phyloP scores from a whole-genome alignment of 2,888 invertebrate genomes.

The Diadegma fenestrale region DNA sequence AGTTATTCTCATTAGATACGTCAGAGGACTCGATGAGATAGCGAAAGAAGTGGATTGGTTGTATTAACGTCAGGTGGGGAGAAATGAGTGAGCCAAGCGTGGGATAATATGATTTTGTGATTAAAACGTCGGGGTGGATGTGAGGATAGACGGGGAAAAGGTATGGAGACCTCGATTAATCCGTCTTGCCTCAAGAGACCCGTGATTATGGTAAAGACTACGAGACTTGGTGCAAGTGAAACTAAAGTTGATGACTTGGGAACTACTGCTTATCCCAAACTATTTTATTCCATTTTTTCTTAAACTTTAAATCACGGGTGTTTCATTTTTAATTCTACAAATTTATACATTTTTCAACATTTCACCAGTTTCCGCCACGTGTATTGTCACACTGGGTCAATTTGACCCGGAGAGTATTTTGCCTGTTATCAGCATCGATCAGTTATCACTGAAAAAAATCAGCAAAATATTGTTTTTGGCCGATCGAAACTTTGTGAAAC shows the following conservation, averaged over 20 bases:
- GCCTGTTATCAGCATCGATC: too few species aligned
- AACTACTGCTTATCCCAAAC: conserved; percentile 32
- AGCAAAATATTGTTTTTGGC: too few species aligned
- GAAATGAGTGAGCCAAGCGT: conserved; percentile 60
- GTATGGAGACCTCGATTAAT: conserved; percentile 59
- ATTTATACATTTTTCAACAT: not conserved
- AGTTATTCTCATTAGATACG: conserved; percentile 68
- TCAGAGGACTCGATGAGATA: conserved; percentile 62
- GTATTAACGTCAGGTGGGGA: conserved; percentile 22
- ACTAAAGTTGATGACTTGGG: conserved; percentile 19
- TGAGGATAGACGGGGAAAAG: conserved; percentile 44
- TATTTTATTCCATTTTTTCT: not conserved
- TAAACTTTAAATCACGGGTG: not conserved
- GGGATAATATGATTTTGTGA: conserved; percentile 68
- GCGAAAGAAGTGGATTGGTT: conserved; percentile 48
- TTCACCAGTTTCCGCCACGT: not conserved
- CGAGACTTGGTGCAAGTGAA: conserved; percentile 4
- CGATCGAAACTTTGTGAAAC: not conserved
- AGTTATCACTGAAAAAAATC: too few species aligned
- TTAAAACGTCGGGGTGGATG: conserved; percentile 61
- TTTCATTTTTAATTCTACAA: not conserved
- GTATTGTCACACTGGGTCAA: not conserved
- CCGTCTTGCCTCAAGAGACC: conserved; percentile 48
- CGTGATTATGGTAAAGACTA: conserved; percentile 54
- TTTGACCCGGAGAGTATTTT: too few species aligned